Evolutionary conservation across 2,888 invertebrate genomes (phyloP).

Genomic region (Keiferia lycopersicella): DNA sequence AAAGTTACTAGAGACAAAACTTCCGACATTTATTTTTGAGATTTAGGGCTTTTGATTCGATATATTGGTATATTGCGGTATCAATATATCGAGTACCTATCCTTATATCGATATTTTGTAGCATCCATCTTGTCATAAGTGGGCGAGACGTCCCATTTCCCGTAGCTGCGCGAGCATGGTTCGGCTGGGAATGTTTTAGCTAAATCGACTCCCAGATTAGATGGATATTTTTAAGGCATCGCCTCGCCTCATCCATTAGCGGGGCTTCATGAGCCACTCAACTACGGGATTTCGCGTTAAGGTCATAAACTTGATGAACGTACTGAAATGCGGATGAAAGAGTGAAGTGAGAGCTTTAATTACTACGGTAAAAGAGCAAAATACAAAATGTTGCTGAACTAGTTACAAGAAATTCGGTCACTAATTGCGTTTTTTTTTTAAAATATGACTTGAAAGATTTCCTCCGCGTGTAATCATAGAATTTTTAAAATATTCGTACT

Average conservation of each 20-base stretch:
- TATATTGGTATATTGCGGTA: too few relatives aligned
- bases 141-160: constrained; percentile 63
- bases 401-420: neutral
- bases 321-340: constrained; percentile 27
- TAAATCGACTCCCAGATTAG: constrained; percentile 68
- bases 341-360: constrained; percentile 3
- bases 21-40: too few relatives aligned
- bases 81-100: too few relatives aligned
- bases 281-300: constrained; percentile 55
- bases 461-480: too few relatives aligned
- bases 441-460: neutral
- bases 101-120: too few relatives aligned
- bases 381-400: neutral
- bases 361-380: neutral
- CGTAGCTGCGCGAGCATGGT: constrained; percentile 57
- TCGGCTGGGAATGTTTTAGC: constrained; percentile 68
- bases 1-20: too few relatives aligned
- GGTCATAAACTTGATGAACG: constrained; percentile 43
- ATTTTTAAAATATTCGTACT: too few relatives aligned
- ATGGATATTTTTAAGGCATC: constrained; percentile 72
- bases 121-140: constrained; percentile 48
- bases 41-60: too few relatives aligned
- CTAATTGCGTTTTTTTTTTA: too few relatives aligned
- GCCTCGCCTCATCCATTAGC: constrained; percentile 71
- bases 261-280: constrained; percentile 61